Base-by-base conservation (phyloP, 2,797 vertebrate genomes). In the Hippocampus kuda region DNA sequence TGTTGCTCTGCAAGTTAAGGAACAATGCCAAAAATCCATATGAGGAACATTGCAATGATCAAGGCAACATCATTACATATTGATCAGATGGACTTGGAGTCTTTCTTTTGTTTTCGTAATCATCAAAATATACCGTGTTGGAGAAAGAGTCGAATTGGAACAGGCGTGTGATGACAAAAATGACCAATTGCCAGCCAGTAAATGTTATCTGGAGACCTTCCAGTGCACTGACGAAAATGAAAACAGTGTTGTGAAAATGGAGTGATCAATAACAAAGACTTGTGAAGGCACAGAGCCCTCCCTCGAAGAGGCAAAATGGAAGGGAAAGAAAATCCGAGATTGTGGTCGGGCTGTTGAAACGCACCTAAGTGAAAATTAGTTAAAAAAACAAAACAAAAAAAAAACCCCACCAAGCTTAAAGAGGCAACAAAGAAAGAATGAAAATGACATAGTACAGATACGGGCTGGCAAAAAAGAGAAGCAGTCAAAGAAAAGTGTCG, bases 241-340 rank as follows among this genome's bases (percentile, higher is more conserved):
- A 73, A 70, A 62, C 26, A 59, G 49, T 18, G 61, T 41, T 54
- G 69, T 75, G 60, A 74, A 76, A 70, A 77, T 70, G 70, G 76
- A 73, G 49, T 60, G 71, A 85, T 82, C 74, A 72, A 74, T 77
- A 77, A 38, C 22, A 67, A 48, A 69, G 68, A 48, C 67, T 68
- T 69, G 64, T 65, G 69, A 71, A 72, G 65, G 75, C 66, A 46
- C 57, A 66, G 18, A 68, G 30, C 27, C 63, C 65, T 38, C 48
- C 24, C 64, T 64, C 65, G 68, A 75, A 69, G 64, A 66, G 65
- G 34, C 74, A 71, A 70, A 68, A 67, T 22, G 16, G 30, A 68
- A 51, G 3, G 4, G 22, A 48, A 57, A 63, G 34, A 11, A 69
- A 70, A 71, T 69, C 18, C 65, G 27, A 74, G 65, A 20, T 66